Conservation (phyloP, 2,797 vertebrate species). For the Antrozous pallidus region DNA sequence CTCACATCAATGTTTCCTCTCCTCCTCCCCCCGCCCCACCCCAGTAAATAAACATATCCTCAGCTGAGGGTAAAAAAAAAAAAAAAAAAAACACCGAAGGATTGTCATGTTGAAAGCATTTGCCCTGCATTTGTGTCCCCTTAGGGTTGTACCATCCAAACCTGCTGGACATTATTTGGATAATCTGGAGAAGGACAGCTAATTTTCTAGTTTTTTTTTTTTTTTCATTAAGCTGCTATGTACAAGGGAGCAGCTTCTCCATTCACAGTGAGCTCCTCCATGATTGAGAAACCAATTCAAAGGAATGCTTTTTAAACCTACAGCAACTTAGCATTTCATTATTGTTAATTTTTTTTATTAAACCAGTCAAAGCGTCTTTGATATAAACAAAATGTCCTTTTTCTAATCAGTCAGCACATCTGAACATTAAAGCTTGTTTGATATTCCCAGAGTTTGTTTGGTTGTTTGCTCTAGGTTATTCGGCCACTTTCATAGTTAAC, state of each 20-base stretch:
- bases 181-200: not conserved
- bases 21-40: too few relatives aligned
- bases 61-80: not conserved
- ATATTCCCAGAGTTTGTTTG: conserved; percentile 21
- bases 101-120: not conserved
- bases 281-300: conserved; percentile 38
- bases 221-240: not conserved
- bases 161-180: not conserved
- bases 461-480: conserved; percentile 34
- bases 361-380: conserved; percentile 37
- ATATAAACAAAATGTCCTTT: conserved; percentile 51
- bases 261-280: not conserved
- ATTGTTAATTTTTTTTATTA: conserved; percentile 47
- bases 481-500: conserved; percentile 20
- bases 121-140: not conserved
- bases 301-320: conserved; percentile 18
- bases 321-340: conserved; percentile 33
- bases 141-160: not conserved
- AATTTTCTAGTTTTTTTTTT: not conserved
- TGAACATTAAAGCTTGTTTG: conserved; percentile 46
- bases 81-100: not conserved
- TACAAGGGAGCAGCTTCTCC: not conserved
- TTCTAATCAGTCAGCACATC: conserved; percentile 46
- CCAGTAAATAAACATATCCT: not conserved
- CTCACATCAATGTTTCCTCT: not conserved